A percentile compares a stretch with the other conserved stretches of the same genome.
Evolutionary conservation across 2,888 invertebrate genomes (phyloP).

Genomic region (Oasisia sp.): DNA sequence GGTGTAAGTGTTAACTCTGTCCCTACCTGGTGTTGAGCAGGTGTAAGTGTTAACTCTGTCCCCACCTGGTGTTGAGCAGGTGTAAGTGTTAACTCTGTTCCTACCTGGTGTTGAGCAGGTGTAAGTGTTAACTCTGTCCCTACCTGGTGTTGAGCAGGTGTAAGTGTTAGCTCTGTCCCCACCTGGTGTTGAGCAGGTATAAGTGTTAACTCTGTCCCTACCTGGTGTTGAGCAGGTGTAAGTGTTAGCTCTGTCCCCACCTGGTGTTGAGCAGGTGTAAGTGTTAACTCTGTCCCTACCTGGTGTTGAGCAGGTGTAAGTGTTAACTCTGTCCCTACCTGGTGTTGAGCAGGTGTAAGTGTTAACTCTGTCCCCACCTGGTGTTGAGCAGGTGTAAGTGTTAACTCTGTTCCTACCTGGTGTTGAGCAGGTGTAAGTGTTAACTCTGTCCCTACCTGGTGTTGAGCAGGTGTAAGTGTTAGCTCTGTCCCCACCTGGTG

Average conservation of each 20-base stretch:
- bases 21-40: neutral
- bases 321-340: too few relatives aligned
- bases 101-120: conserved; percentile 68
- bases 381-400: too few relatives aligned
- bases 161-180: neutral
- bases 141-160: too few relatives aligned
- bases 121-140: conserved; percentile 56
- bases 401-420: too few relatives aligned
- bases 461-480: too few relatives aligned
- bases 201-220: neutral
- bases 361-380: neutral
- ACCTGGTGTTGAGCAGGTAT: conserved; percentile 27
- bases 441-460: too few relatives aligned
- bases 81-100: conserved; percentile 72
- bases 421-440: too few relatives aligned
- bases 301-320: too few relatives aligned
- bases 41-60: neutral
- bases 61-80: conserved; percentile 69
- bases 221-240: neutral
- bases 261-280: too few relatives aligned
- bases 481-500: too few relatives aligned
- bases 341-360: neutral
- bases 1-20: neutral
- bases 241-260: too few relatives aligned
- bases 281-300: too few relatives aligned